Evolutionary conservation across 2,888 invertebrate species (phyloP), one percentile per base, ranked within the genome.

Genomic region (Alsophila aescularia): DNA sequence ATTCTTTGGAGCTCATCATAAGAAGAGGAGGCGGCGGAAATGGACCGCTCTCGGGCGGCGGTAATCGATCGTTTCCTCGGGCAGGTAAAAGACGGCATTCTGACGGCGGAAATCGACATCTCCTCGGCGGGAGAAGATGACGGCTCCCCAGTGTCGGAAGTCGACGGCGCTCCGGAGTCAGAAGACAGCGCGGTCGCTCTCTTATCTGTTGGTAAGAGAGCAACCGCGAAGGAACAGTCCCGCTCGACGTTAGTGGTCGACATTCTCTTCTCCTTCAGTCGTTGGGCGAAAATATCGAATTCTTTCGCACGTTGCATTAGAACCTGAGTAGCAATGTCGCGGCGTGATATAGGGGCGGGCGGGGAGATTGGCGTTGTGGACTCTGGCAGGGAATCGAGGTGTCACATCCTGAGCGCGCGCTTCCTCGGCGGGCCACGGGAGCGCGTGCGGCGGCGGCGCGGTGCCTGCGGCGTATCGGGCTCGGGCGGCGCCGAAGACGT

Each of bases 401-500:
- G 55, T 56, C 55, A 56, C 0, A 56, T 51, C 27, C 72, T 58
- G 10, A 82, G 70, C 27, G 77, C 70, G 1, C 85, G 76, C 52
- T 81, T 82, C 40, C 69, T 59, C 39, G 62, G 56, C 9, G 76
- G 65, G n/a, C 58, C 43, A 36, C 45, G 58, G 3, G 61, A 1
- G 44, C 8, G 24, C 58, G 43, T 41, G 59, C 50, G 27, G 40
- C 67, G 65, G 35, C 62, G 56, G 57, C 65, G 67, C 9, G 74
- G 59, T 15, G 77, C 72, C 51, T 77, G 77, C 58, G 89, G 89
- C 51, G 89, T 89, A 44, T 79, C 86, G 32, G 87, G 86, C 66
- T 88, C 88, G 71, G 85, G 83, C 62, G 87, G 83, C 60, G 85
- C 85, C 16, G 87, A 87, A 1, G 78, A 18, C 34, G 89, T 88